Conservation (phyloP, 2,888 invertebrate species). For the Argyresthia albistria region DNA sequence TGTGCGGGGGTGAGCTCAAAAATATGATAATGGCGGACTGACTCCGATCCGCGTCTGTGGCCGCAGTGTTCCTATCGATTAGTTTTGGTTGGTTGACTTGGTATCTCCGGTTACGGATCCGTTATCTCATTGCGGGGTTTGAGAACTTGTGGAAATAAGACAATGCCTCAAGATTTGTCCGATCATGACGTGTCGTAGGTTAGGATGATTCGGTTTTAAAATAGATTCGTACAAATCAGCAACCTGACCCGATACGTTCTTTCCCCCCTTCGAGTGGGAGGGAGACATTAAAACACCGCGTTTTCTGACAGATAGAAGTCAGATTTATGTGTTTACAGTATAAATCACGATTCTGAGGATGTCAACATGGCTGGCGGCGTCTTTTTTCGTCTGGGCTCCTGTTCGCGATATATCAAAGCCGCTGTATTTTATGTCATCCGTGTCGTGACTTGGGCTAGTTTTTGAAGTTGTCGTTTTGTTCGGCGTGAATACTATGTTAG, state of each 20-base stretch:
- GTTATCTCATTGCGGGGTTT: background rate
- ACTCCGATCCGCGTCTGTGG: slow-evolving; percentile 20
- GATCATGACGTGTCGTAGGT: background rate
- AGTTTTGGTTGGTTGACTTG: background rate
- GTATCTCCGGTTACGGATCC: background rate
- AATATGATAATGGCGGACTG: slow-evolving; percentile 45
- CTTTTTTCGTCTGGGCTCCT: slow-evolving; percentile 53
- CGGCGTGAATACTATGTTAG: background rate
- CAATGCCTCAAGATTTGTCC: background rate
- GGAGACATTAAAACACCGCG: slow-evolving; percentile 1
- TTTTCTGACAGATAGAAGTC: slow-evolving; percentile 63
- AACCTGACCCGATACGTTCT: too few species aligned
- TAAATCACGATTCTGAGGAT: slow-evolving; percentile 54
- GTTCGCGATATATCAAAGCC: slow-evolving; percentile 45
- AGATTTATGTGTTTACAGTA: slow-evolving; percentile 73
- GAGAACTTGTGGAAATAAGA: background rate
- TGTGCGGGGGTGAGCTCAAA: slow-evolving; percentile 30
- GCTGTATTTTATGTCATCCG: slow-evolving; percentile 45
- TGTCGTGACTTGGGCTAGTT: slow-evolving; percentile 21
- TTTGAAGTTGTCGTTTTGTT: slow-evolving; percentile 7
- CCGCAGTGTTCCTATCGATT: slow-evolving; percentile 34
- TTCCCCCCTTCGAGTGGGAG: too few species aligned
- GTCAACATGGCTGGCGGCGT: slow-evolving; percentile 29
- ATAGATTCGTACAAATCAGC: too few species aligned
- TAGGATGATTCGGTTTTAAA: too few species aligned